Evolutionary conservation across 2,113 vertebrate species (phyloP).

Genomic region (Porphyrio hochstetteri): DNA sequence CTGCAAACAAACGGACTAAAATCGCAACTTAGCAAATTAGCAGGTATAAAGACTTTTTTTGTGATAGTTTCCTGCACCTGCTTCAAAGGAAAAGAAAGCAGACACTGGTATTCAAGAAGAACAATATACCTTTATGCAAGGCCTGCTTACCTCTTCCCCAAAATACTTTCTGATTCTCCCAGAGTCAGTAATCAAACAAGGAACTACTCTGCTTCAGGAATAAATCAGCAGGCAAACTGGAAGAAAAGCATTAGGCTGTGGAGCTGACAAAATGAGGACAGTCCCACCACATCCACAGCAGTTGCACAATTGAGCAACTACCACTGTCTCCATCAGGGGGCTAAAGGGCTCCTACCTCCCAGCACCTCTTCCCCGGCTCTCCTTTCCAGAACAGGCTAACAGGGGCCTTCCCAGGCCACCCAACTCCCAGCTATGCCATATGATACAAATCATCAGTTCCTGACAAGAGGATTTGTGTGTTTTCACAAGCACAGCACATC

Average conservation of each 20-base stretch:
- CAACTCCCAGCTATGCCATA: not conserved
- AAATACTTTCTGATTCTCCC: not conserved
- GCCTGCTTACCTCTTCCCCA: not conserved
- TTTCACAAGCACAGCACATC: not conserved
- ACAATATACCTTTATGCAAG: not conserved
- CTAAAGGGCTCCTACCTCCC: not conserved
- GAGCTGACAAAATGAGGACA: not conserved
- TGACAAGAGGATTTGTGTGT: not conserved
- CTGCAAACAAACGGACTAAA: not conserved
- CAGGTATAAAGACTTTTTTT: not conserved
- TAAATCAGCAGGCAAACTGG: not conserved
- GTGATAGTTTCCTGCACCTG: not conserved
- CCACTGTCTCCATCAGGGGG: fast-evolving
- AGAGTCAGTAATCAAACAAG: not conserved
- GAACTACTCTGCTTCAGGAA: not conserved
- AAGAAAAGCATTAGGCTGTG: not conserved
- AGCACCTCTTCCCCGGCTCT: fast-evolving
- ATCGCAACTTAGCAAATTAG: not conserved
- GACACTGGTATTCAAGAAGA: not conserved
- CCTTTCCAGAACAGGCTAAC: not conserved
- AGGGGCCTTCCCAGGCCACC: not conserved
- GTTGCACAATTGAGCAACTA: fast-evolving
- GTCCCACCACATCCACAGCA: not conserved
- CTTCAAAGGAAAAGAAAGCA: not conserved
- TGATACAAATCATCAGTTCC: not conserved